Percentiles rank a stretch among this genome's conserved stretches.
Conservation (phyloP, 2,113 vertebrate genomes). For the Phrynocephalus versicolor region DNA sequence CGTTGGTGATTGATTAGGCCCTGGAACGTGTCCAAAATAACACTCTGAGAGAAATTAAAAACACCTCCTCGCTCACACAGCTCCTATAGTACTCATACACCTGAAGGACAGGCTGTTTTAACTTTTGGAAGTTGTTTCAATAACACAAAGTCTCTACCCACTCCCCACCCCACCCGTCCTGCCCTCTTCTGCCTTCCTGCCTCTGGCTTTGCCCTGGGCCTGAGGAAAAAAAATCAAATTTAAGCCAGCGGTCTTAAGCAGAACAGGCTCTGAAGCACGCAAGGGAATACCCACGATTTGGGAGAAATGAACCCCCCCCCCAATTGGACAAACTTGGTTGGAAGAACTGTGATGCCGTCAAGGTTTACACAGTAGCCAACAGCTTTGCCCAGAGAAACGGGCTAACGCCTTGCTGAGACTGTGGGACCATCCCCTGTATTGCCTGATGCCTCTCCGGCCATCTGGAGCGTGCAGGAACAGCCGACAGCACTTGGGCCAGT, state of each 20-base stretch:
- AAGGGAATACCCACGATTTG: conserved; percentile 19
- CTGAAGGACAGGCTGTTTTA: conserved; percentile 1
- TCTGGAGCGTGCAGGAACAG: too few species aligned
- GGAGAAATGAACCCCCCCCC: background rate
- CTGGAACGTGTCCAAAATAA: conserved; percentile 39
- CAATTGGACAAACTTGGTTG: conserved; percentile 5
- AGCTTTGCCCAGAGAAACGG: too few species aligned
- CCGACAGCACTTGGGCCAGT: too few species aligned
- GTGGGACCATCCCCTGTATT: too few species aligned
- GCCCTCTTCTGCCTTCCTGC: too few species aligned
- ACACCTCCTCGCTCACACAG: background rate
- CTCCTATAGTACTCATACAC: background rate
- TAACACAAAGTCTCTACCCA: background rate
- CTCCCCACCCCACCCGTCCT: background rate
- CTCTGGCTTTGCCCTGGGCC: background rate
- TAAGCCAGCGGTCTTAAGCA: background rate
- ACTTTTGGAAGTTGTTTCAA: conserved; percentile 1
- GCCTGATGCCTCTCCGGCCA: too few species aligned
- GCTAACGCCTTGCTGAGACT: too few species aligned
- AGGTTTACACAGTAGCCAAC: too few species aligned
- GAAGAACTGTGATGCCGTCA: background rate
- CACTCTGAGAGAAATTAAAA: conserved; percentile 27
- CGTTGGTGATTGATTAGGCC: conserved; percentile 18
- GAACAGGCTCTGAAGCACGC: background rate
- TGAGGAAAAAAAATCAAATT: background rate